A percentile compares a stretch with the other conserved stretches of the same genome.
Conservation (phyloP, 2,797 vertebrate species). For the Netta rufina region DNA sequence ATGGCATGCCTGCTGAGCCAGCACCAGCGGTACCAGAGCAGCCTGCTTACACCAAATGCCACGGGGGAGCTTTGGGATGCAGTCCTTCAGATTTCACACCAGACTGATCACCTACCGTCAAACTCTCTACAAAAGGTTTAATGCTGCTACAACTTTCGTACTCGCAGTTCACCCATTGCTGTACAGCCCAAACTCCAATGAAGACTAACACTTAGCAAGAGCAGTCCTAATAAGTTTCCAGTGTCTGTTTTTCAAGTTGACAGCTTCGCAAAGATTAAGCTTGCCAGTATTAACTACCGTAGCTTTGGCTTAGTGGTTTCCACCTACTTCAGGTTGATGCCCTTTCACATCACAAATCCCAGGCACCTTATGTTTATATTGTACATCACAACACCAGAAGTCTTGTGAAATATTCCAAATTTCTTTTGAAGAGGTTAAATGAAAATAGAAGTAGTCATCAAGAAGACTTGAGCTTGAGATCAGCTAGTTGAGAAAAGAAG, state of each 20-base stretch:
- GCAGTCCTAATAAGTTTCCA: background rate
- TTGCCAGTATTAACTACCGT: rapidly evolving
- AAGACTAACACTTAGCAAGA: background rate
- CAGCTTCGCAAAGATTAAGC: background rate
- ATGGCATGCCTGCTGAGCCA: background rate
- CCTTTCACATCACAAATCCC: background rate
- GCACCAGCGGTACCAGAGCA: background rate
- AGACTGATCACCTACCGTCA: background rate
- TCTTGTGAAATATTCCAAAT: background rate
- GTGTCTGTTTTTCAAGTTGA: rapidly evolving
- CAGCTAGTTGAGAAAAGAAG: background rate
- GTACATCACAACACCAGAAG: background rate
- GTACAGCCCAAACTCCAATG: background rate
- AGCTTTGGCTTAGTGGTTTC: background rate
- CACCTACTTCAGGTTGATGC: background rate
- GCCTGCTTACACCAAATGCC: rapidly evolving
- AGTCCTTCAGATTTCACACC: conserved; percentile 11
- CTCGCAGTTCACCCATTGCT: background rate
- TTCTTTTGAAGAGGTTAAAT: background rate
- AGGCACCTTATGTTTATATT: background rate
- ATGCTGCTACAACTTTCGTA: background rate
- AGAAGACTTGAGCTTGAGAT: background rate
- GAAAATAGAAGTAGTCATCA: background rate
- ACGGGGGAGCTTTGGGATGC: background rate
- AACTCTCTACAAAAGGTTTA: background rate